Base-by-base conservation (phyloP, 2,888 invertebrate species). In the Eubasilissa splendida region DNA sequence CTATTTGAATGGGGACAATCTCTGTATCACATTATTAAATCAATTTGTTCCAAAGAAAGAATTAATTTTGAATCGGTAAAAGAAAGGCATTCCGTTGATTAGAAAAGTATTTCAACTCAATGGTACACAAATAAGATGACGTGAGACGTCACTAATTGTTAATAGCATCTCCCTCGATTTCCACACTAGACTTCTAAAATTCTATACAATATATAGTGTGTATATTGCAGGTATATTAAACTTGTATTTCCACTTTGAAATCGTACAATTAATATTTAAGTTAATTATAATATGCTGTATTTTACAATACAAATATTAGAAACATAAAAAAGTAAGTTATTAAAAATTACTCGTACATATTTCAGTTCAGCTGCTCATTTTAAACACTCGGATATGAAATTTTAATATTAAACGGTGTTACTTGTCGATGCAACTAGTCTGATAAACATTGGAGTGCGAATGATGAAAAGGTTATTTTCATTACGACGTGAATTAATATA, bases 271-370 rank as follows among this genome's bases (percentile, higher is more conserved):
- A 79, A 65, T 73, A 75, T 50, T 42, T 75, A 79, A 75, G 75
- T 75, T 79, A 75, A 68, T 53, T 22, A 53, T 75, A 79, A 74
- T 53, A 79, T 76, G 79, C 79, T 79, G 79, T 79, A 79, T 79
- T 79, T 71, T 59, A 79, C 79, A 79, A 79, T 79, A 79, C 79
- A 75, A 79, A 75, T 54, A 56, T 58, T 77, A 75, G 79, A 68
- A 50, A 68, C 66, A 53, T 79, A 59, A 58, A 68, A 50, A 33
- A 68, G 58, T 50, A 52, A n/a, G 68, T 70, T 22, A 59, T 77
- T 68, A 50, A 70, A 22, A 68, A 4, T 50, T 68, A 68, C 14
- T 50, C 50, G 7, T 42, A 42, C 42, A 42, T 42, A 42, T 42
- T 42, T 42, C 42, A 7, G 42, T 42, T 42, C 42, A 42, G 42